Evolutionary conservation across 1,140 invertebrate species (phyloP).

Genomic region (Gonatopus flavifemur): DNA sequence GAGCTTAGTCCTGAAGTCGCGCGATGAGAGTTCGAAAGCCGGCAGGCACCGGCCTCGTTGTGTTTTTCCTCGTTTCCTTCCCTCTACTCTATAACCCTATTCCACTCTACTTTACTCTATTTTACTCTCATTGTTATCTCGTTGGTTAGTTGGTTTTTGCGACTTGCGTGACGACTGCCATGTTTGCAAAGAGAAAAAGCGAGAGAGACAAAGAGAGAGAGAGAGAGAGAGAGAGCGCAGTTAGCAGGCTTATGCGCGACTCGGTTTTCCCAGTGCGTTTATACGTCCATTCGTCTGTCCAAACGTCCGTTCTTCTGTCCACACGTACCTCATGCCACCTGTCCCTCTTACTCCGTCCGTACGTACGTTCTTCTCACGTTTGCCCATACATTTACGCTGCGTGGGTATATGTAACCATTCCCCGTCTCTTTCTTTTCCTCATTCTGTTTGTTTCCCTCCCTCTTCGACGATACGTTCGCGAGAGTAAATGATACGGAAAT

Average conservation of each 20-base stretch:
- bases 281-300: no score
- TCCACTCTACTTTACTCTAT: not conserved
- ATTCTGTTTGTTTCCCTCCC: not conserved
- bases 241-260: not conserved
- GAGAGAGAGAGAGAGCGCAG: not conserved
- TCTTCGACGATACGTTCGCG: no score
- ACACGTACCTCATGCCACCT: not conserved
- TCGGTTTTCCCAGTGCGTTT: no score
- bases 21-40: slow-evolving; percentile 27
- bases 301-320: no score
- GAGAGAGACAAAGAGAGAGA: slow-evolving; percentile 1
- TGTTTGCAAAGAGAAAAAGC: slow-evolving; percentile 47
- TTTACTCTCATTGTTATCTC: no score
- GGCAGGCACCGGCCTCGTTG: no score
- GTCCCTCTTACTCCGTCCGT: no score
- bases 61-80: not conserved
- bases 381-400: no score
- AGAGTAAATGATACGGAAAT: no score
- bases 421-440: not conserved
- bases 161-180: slow-evolving; percentile 55
- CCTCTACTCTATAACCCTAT: not conserved
- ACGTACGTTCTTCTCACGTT: no score
- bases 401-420: no score
- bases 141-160: slow-evolving; percentile 34
- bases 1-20: no score